Evolutionary conservation across 30 jellyfish, hydroid and myxozoan species (phyloP), one percentile per base, ranked within the genome.

Genomic region (Hydractinia symbiolongicarpus): DNA sequence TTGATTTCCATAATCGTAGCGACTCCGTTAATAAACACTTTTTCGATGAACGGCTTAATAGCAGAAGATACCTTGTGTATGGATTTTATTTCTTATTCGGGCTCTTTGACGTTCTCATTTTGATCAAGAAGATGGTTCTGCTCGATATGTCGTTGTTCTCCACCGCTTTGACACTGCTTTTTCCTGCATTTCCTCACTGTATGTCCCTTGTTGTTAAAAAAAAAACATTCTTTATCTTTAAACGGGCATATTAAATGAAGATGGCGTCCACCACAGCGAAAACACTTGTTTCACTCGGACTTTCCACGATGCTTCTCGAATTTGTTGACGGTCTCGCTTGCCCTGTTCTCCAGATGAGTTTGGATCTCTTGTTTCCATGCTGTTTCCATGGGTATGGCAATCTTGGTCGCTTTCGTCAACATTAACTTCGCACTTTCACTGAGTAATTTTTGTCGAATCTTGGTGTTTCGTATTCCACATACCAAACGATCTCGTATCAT

Each of bases 1-100:
- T 79, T 87, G 40, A 79, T 66, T 64, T 79, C 87, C 87, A 79
- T 79, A 17, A 0, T 17, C 84, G 54, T 66, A 49, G 49, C 62
- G 40, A 17, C 54, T 15, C 87, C 87, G 54, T 79, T 79, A 21
- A 58, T 58, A 58, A n/a, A 17, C 85, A 76, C 79, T 55, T 4
- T 76, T 53, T 84, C 44, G 20, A 15, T 57, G 54, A 54, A 4
- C 81, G 52, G 79, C 84, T 58, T 58, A 16, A 58, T 16, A 58
- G 69, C 1, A 58, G 69, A 11, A 11, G 69, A 58, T 58, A 58
- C 69, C 69, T 11, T 58, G 69, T 58, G 69, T 58, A 58, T 58
- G 69, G 3, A 58, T 3, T 58, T 1, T 58, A 58, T 58, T 58
- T 58, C 69, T 3, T 58, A 1, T 58, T 58, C 69, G n/a, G 69